Base-by-base conservation (phyloP, 2,888 invertebrate genomes). In the Maniola hyperantus region DNA sequence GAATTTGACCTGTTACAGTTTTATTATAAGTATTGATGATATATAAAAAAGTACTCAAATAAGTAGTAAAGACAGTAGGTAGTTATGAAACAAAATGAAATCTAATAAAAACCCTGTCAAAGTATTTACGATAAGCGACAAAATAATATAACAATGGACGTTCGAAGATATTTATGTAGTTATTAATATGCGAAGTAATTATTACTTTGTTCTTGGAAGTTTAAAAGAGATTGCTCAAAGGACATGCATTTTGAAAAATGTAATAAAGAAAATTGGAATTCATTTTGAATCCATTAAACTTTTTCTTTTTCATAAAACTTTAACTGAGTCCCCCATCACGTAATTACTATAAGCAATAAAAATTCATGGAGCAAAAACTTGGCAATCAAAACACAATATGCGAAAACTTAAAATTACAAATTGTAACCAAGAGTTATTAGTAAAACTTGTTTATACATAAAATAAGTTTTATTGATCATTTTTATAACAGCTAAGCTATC, bases 391-490 rank as follows among this genome's bases (percentile, higher is more conserved):
- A 55, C 39, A 18, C 39, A 39, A 57, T 57, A 42, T n/a, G 18
- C 15, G 4, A 57, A 57, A 57, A 57, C 13, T 26, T 15, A 42
- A n/a, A 57, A 20, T 57, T 39, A 57, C 39, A 8, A 4, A 20
- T n/a, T 7, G 10, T 1, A 11, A 6, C 6, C 7, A 5, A 13
- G 13, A 57, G 57, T 20, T 57, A 42, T 57, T 39, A 55, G 18
- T 39, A 18, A 39, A 26, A 57, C 42, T 57, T 57, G 57, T 42
- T 57, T 20, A 20, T 6, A 57, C 39, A 13, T 20, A 20, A 57
- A 42, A 57, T 18, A 13, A 6, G 6, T 42, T 42, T 26, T 57
- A 6, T 34, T 34, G 20, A 10, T 11, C 39, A 18, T 39, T 39
- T 55, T 55, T 55, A 39, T 18, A 54, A 15, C 55, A 57, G 39